Evolutionary conservation across 2,888 invertebrate genomes (phyloP), one percentile per base, ranked within the genome.

Genomic region (Monochamus alternatus): DNA sequence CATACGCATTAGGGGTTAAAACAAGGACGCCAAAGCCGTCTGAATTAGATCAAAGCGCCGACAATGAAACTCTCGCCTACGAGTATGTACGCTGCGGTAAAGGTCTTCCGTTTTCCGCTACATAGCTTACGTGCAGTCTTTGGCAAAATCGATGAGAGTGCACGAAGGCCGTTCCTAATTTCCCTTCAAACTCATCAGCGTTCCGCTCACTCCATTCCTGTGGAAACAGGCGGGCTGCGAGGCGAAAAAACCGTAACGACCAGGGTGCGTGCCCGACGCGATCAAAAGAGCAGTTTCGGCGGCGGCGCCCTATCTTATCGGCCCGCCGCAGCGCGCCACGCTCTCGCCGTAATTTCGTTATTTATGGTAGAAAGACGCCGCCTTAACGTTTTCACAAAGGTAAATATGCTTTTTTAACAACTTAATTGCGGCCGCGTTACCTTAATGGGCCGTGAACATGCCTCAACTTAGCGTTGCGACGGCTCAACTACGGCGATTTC

Each of bases 251-350:
- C 69, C 69, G 60, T 69, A 69, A 69, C 60, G 69, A 30, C 31
- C n/a, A n/a, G 44, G 47, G 69, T 69, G 69, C 69, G 69, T 69
- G 69, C 47, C 47, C 5, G 30, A 31, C 30, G 47, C 60, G 31
- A 59, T 69, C 47, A 51, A 69, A 69, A 32, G 69, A 60, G 38
- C 60, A 60, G 60, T 69, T 69, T 60, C 30, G 31, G 44, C 31
- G 60, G n/a, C 3, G 47, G 47, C 14, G 60, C 69, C 47, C 69
- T 69, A 69, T 69, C 69, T 69, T 69, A 69, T 69, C 69, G 31
- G 69, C 69, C 59, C 60, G 44, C 44, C 44, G 55, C 67, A 67
- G 55, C 55, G 67, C 55, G 52, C 55, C n/a, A n/a, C 59, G 69
- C 60, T 51, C 60, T 12, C 31, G 38, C 22, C 60, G 22, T 44